Conservation (phyloP, 1,140 invertebrate species). For the Lucilia cuprina region DNA sequence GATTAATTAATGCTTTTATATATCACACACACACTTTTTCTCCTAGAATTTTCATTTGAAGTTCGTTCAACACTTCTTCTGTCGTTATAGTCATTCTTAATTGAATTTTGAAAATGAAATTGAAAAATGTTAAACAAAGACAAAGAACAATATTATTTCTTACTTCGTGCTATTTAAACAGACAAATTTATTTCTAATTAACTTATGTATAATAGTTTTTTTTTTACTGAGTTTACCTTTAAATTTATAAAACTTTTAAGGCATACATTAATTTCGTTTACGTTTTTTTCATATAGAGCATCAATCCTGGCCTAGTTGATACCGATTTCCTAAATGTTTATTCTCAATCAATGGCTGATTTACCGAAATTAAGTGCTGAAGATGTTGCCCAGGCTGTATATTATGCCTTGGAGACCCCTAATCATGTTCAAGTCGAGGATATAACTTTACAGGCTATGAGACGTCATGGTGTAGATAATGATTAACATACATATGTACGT, state of each 20-base stretch:
- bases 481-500: not conserved
- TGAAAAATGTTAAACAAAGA: not conserved
- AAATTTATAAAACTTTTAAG: too few relatives aligned
- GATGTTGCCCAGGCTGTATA: constrained; percentile 66
- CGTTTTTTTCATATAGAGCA: constrained; percentile 61
- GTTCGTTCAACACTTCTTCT: too few relatives aligned
- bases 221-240: too few relatives aligned
- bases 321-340: constrained; percentile 66
- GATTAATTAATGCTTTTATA: not conserved
- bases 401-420: constrained; percentile 64
- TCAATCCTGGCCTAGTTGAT: constrained; percentile 68
- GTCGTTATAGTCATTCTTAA: too few relatives aligned
- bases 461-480: not conserved
- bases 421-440: constrained; percentile 64
- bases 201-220: too few relatives aligned
- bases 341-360: constrained; percentile 54
- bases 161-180: not conserved
- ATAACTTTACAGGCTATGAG: constrained; percentile 57
- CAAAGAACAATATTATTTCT: not conserved
- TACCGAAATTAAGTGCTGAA: constrained; percentile 62
- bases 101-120: too few relatives aligned
- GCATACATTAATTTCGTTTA: too few relatives aligned
- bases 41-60: too few relatives aligned
- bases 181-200: too few relatives aligned
- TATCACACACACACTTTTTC: not conserved